Evolutionary conservation across 2,113 vertebrate species (phyloP).

Genomic region (Craseonycteris thonglongyai): DNA sequence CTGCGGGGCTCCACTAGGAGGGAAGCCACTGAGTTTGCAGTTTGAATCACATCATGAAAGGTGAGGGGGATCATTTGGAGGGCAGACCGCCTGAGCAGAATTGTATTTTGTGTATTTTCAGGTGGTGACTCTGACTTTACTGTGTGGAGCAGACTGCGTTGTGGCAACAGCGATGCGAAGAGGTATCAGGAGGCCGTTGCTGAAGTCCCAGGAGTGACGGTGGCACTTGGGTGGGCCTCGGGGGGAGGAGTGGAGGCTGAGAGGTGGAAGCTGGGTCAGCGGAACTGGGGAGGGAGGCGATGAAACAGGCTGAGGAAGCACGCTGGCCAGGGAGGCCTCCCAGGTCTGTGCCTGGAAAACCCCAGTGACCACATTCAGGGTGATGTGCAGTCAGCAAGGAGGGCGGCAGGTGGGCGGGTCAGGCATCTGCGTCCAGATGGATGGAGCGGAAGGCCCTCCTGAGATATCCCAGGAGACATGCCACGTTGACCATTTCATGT

Average conservation of each 20-base stretch:
- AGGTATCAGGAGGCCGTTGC: not conserved
- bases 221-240: accelerated
- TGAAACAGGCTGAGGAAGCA: not conserved
- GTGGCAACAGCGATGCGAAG: no score
- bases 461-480: not conserved
- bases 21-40: not conserved
- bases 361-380: accelerated
- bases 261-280: not conserved
- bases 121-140: not conserved
- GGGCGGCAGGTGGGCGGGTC: no score
- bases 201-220: accelerated
- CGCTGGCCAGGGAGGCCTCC: not conserved
- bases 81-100: not conserved
- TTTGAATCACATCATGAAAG: not conserved
- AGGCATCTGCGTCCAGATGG: not conserved
- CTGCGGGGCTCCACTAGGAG: not conserved
- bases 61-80: no score
- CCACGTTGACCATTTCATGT: no score
- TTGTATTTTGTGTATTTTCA: not conserved
- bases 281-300: not conserved
- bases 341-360: not conserved
- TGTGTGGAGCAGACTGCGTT: not conserved
- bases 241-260: not conserved
- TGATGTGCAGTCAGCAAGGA: no score
- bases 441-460: accelerated